Evolutionary conservation across 1,140 invertebrate species (phyloP), one percentile per base, ranked within the genome.

Genomic region (Oncopodura yosiiana): DNA sequence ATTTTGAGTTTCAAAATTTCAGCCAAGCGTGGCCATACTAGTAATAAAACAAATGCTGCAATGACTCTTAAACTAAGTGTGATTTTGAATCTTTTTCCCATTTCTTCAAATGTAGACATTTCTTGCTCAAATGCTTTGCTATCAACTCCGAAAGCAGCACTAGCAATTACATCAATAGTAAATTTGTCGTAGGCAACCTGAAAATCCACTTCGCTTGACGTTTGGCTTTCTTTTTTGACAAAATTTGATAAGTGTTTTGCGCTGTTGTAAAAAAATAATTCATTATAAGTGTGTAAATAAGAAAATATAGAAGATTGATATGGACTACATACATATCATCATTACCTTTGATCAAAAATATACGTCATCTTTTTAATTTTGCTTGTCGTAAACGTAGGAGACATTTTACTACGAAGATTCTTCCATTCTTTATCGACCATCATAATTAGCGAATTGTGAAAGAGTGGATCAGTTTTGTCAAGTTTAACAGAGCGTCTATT

Each of bases 121-220:
- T 55, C 37, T 1, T 57, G 46, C 1, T 58, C 49, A 36, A 67
- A 66, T 3, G 59, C 62, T 6, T 62, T 57, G 21, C 56, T 66
- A 16, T 74, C 60, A 4, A 76, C 65, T 11, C 75, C 75, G 66
- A 76, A 77, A 19, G 70, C 70, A 38, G 72, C 70, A 24, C 66
- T 65, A n/a, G 72, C 70, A 34, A 77, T 75, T 2, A 70, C 67
- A 60, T 76, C 74, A 68, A 77, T 70, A 4, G 73, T 72, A 46
- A 69, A 75, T 9, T 57, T 64, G 5, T 66, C 67, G 49, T 68
- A 70, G 0, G 56, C 26, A 6, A 61, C 50, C 16, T 63, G 29
- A 29, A 58, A 30, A 36, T 57, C 19, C 38, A 29, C 14, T 48
- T 30, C 42, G 41, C 16, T 9, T n/a, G 37, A 21, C 43, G 26